A percentile compares a stretch with the other conserved stretches of the same genome.
These are phyloP conservation scores for Gasterosteus aculeatus DNA, from an alignment of 2,113 vertebrate genomes.

Conservation along the genomic window DNA sequence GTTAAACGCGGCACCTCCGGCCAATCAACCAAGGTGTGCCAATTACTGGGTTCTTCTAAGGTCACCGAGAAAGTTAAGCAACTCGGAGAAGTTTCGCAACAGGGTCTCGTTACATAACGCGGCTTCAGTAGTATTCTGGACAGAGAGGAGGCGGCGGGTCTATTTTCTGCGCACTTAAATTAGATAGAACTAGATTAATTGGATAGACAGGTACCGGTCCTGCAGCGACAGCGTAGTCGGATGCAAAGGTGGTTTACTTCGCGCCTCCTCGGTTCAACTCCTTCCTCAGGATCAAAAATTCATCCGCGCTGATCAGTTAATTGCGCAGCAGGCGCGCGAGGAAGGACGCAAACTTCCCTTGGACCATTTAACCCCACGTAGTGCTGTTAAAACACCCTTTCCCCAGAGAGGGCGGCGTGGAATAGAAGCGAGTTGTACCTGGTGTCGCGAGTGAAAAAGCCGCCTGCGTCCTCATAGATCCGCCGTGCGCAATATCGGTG, in stretches of 20 bases:
- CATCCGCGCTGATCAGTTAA: conserved; percentile 63
- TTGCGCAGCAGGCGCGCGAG: conserved; percentile 24
- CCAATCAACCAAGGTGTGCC: not conserved
- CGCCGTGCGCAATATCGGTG: conserved; percentile 38
- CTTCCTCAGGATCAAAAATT: conserved; percentile 51
- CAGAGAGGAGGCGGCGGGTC: not conserved
- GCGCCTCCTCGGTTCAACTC: conserved; percentile 38
- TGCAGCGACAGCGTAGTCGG: not conserved
- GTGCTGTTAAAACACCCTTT: not conserved
- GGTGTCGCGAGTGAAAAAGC: conserved; percentile 40
- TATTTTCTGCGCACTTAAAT: conserved; percentile 33
- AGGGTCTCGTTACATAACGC: conserved; percentile 73
- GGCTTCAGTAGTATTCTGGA: conserved; percentile 59
- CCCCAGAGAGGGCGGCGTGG: not conserved
- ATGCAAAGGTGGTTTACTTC: conserved; percentile 23
- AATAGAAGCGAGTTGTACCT: conserved; percentile 51
- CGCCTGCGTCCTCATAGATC: conserved; percentile 67
- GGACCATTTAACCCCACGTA: not conserved
- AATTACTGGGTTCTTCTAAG: not conserved
- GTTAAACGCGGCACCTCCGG: not conserved
- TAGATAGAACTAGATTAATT: conserved; percentile 41
- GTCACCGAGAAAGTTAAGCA: conserved; percentile 20
- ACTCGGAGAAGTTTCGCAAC: conserved; percentile 72
- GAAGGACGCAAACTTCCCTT: not conserved
- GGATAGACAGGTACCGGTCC: conserved; percentile 32